Conservation (phyloP, 2,888 invertebrate genomes). For the Rutpela maculata region DNA sequence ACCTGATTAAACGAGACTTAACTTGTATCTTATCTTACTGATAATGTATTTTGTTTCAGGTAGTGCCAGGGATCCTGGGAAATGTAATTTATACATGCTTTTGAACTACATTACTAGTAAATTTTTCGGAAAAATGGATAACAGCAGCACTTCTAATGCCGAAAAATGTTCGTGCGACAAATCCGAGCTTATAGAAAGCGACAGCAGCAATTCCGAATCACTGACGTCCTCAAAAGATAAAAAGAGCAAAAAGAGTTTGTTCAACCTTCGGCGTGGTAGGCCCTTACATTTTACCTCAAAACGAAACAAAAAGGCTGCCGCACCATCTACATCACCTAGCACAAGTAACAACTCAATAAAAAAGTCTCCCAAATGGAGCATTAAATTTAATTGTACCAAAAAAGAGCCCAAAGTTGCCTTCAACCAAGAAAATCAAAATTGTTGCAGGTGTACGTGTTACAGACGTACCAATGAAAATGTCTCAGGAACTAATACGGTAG, state of each 20-base stretch:
- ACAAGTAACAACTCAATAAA: conserved; percentile 58
- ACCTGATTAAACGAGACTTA: neutral
- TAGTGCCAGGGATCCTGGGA: conserved; percentile 44
- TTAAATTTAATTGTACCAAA: conserved; percentile 70
- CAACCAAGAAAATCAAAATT: conserved; percentile 62
- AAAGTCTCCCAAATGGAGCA: conserved; percentile 71
- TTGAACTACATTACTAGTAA: conserved; percentile 42
- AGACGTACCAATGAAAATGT: conserved; percentile 65
- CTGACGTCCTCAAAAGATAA: conserved; percentile 63
- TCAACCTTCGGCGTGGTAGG: conserved; percentile 68
- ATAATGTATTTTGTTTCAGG: conserved; percentile 34
- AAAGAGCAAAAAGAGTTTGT: conserved; percentile 67
- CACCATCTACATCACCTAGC: conserved; percentile 38
- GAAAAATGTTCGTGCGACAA: conserved; percentile 69
- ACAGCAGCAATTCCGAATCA: conserved; percentile 62
- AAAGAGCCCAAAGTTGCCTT: conserved; percentile 66
- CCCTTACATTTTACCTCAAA: conserved; percentile 66
- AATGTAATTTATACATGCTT: conserved; percentile 50
- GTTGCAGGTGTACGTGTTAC: conserved; percentile 71
- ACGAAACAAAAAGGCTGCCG: conserved; percentile 46
- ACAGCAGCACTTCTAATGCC: conserved; percentile 48
- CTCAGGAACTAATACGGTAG: conserved; percentile 51
- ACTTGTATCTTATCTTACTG: neutral
- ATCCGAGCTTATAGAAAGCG: conserved; percentile 63
- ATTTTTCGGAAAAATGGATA: conserved; percentile 53